A percentile compares a stretch with the other conserved stretches of the same genome.
Conservation (phyloP, 2,113 vertebrate genomes). For the Sapajus apella region DNA sequence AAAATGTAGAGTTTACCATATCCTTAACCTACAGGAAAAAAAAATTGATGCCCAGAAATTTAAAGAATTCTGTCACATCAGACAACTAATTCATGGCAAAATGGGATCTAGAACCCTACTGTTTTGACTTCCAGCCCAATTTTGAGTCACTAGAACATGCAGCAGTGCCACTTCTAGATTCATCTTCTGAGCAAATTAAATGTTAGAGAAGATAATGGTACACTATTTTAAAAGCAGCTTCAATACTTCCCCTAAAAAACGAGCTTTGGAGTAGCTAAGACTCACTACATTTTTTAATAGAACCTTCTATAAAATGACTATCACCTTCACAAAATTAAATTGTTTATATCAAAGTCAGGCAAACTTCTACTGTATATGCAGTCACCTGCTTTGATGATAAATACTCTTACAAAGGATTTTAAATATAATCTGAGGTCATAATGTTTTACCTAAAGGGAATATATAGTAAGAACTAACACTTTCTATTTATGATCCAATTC, state of each 20-base stretch:
- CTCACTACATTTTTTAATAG: conserved; percentile 14
- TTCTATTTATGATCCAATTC: conserved; percentile 49
- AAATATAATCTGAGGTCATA: conserved; percentile 63
- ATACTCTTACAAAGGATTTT: conserved; percentile 22
- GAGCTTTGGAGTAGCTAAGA: not conserved
- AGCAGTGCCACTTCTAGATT: not conserved
- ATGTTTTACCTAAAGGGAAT: conserved; percentile 45
- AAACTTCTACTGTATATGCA: conserved; percentile 39
- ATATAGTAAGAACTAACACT: conserved; percentile 54
- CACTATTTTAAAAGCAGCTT: not conserved
- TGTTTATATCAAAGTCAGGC: conserved; percentile 44
- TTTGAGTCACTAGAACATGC: not conserved
- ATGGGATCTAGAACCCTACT: not conserved
- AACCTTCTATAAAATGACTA: conserved; percentile 34
- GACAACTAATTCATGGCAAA: not conserved
- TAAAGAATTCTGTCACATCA: not conserved
- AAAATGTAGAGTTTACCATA: not conserved
- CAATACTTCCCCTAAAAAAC: not conserved
- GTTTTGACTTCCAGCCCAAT: not conserved
- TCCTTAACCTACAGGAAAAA: not conserved
- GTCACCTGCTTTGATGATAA: conserved; percentile 51
- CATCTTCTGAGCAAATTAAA: not conserved
- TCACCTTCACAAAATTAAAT: conserved; percentile 38
- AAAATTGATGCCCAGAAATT: not conserved
- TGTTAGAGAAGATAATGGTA: not conserved